Evolutionary conservation across 2,888 invertebrate species (phyloP), one percentile per base, ranked within the genome.

Genomic region (Matsumyia berberina): DNA sequence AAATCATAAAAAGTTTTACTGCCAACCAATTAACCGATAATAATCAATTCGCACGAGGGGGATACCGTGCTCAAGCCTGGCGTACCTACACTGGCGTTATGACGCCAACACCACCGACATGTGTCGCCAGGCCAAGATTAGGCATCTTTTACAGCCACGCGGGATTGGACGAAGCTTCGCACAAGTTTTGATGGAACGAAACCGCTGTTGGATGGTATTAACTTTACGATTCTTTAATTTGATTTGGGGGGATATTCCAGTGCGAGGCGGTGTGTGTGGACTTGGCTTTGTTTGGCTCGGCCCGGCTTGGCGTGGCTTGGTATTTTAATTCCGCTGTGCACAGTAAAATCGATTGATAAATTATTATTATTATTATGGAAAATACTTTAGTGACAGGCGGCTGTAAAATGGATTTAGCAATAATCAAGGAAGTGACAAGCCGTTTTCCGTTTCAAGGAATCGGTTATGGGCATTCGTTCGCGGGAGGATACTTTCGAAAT

Each of bases 211-310:
- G 51, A 33, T 17, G 76, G 67, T 67, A 57, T 67, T 76, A 88
- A 88, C 87, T 90, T 90, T 90, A 90, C 90, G 90, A 90, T 89
- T 90, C 88, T 89, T 90, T 90, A 90, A 90, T 90, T 90, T 89
- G 90, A 90, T 90, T 90, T 90, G 88, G 88, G 86, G 24, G 31
- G 9, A 11, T 9, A 15, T 46, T 70, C 31, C 46, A 37, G 62
- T 37, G 55, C n/a, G 11, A n/a, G n/a, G 46, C 35, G 5, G 29
- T 19, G 39, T 12, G 42, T 31, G 5, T 5, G 35, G 12, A 37
- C 62, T 19, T 49, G 6, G 55, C 19, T 19, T 39, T 15, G 39
- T 53, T 67, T 15, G 51, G 51, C 19, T 24, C 11, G 51, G 49
- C 24, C 29, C 29, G n/a, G 44, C 62, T 44, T 62, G 44, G 46